A percentile compares a stretch with the other conserved stretches of the same genome.
Evolutionary conservation across 2,888 invertebrate genomes (phyloP).

Genomic region (Aradus depressus): DNA sequence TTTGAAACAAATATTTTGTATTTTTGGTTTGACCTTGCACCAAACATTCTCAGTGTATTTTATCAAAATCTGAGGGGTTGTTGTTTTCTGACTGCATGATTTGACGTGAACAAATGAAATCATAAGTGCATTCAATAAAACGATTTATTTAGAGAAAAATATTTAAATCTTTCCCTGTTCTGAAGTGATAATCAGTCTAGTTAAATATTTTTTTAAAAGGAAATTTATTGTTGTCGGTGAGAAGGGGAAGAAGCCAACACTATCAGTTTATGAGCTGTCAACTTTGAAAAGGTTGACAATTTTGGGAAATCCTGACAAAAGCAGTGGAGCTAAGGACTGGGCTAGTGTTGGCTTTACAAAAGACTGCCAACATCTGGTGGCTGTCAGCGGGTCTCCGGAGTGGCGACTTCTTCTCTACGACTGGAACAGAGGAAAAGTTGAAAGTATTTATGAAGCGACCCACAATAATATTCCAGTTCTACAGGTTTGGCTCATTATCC

Average conservation of each 20-base stretch:
- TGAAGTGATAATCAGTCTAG: not conserved
- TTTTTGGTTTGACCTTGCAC: too few species aligned
- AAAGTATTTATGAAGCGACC: constrained; percentile 57
- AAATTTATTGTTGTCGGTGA: constrained; percentile 47
- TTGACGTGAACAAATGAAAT: too few species aligned
- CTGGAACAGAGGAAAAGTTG: constrained; percentile 70
- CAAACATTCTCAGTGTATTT: too few species aligned
- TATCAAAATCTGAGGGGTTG: too few species aligned
- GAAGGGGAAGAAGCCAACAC: constrained; percentile 46
- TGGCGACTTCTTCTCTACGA: constrained; percentile 70
- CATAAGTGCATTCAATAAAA: too few species aligned
- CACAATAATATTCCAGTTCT: constrained; percentile 6
- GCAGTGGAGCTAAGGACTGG: constrained; percentile 49
- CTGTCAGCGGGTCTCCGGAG: constrained; percentile 73
- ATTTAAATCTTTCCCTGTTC: not conserved
- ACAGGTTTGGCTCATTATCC: constrained; percentile 4
- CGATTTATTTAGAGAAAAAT: too few species aligned
- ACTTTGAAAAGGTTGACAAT: constrained; percentile 57
- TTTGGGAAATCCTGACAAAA: constrained; percentile 50
- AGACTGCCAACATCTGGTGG: constrained; percentile 69
- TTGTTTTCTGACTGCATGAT: too few species aligned
- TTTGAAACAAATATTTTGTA: too few species aligned
- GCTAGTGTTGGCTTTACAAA: constrained; percentile 64
- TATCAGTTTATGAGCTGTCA: constrained; percentile 58
- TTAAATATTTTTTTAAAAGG: constrained; percentile 36